Base-by-base conservation (phyloP, 2,888 invertebrate species). In the Cacoxenus indagator region DNA sequence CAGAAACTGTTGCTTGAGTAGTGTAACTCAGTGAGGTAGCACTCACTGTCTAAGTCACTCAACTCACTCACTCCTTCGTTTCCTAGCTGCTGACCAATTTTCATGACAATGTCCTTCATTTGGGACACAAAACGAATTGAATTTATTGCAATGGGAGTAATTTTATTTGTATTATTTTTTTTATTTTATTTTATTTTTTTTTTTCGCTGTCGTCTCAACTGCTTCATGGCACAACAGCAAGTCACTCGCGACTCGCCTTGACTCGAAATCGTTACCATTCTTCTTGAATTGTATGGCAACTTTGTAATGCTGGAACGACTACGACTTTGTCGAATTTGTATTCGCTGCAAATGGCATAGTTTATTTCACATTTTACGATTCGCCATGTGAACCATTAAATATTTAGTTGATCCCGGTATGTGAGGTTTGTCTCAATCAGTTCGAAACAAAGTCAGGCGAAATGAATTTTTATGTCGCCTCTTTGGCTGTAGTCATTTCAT, bases 51-150 rank as follows among this genome's bases (percentile, higher is more conserved):
- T n/a, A 17, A 4, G 4, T 11, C 31, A 31, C 9, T 37, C 37
- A 11, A 14, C 5, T 2, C 48, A 17, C 48, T 48, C 48, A 48
- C 48, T n/a, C 2, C 17, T 4, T 48, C 48, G 48, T 2, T 17
- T 5, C n/a, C 4, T 14, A 6, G 48, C n/a, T 17, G 19, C 57
- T 57, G 26, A 62, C 43, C 61, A 65, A 55, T 65, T 65, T 65
- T 65, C 65, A 43, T 65, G 55, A 65, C 55, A 65, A 65, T 65
- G 31, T 57, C 17, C 57, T 43, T 65, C 65, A 65, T 45, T 65
- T 65, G 65, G 55, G 57, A 57, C 27, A 64, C 51, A 48, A 64
- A 64, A 65, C 26, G 61, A 45, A 45, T 62, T 62, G 43, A 62
- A 62, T 62, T 62, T 45, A 62, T 43, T 62, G 61, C 61, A 43